Evolutionary conservation across 1,140 invertebrate genomes (phyloP).

Genomic region (Apolygus lucorum): DNA sequence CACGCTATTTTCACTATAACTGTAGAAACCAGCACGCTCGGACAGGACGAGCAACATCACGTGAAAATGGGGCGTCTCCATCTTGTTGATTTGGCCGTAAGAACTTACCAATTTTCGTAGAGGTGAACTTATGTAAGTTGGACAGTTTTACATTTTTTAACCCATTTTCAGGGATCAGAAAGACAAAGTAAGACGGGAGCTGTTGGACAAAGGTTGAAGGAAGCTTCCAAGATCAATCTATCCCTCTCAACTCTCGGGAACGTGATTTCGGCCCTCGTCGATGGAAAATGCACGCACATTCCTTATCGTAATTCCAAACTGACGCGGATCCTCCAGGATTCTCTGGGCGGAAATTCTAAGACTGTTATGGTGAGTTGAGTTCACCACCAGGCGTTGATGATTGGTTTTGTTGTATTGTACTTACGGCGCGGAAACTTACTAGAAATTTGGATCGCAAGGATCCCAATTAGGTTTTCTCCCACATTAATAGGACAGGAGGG

Average conservation of each 20-base stretch:
- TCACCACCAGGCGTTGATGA: too few species aligned
- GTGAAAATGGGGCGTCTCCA: slow-evolving; percentile 70
- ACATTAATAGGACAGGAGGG: too few species aligned
- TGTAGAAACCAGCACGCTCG: slow-evolving; percentile 66
- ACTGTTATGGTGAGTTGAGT: slow-evolving; percentile 71
- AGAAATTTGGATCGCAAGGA: too few species aligned
- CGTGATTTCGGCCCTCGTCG: slow-evolving; percentile 89
- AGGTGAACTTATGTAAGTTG: too few species aligned
- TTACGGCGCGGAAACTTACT: too few species aligned
- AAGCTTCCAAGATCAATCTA: slow-evolving; percentile 92
- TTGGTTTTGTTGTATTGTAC: too few species aligned
- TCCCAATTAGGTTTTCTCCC: too few species aligned
- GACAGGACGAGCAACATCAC: slow-evolving; percentile 50
- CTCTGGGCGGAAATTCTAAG: slow-evolving; percentile 92
- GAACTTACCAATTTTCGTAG: slow-evolving; percentile 34
- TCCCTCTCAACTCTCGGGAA: slow-evolving; percentile 89
- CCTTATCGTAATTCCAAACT: slow-evolving; percentile 93
- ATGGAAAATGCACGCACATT: slow-evolving; percentile 87
- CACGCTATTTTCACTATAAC: slow-evolving; percentile 85
- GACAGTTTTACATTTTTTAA: too few species aligned
- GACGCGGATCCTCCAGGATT: slow-evolving; percentile 86
- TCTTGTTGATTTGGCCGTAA: slow-evolving; percentile 75
- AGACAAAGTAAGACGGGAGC: slow-evolving; percentile 87
- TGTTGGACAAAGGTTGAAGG: slow-evolving; percentile 76
- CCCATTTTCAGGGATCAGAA: slow-evolving; percentile 54